Base-by-base conservation (phyloP, 2,888 invertebrate genomes). In the Drosophila prolongata region DNA sequence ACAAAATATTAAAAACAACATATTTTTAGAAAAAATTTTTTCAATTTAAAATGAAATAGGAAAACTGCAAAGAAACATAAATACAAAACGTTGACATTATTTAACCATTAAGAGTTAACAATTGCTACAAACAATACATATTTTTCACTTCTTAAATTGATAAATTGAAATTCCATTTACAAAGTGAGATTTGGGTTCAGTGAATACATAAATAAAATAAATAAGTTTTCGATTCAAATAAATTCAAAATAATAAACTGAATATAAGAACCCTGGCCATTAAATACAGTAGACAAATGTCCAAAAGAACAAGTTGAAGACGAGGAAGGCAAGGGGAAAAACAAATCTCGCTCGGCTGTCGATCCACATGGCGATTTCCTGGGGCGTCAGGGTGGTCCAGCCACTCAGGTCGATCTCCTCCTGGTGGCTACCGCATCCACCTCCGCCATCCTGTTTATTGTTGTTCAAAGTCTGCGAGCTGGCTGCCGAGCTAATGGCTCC, bases 331-430 rank as follows among this genome's bases (percentile, higher is more conserved):
- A 95, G 91, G 0, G 97, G 97, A 91, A 97, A 97, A 2, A 96
- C 93, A 40, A 96, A 93, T 56, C 97, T 94, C 30, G 97, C 96
- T 60, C 97, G 93, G 60, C 79, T 79, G 83, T 97, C 97, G 77
- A 97, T 97, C 96, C 97, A 97, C 57, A 95, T 95, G 75, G 97
- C 96, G 62, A 97, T 96, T 92, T 97, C 96, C 86, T 97, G 97
- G 0, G 97, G 97, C 1, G 97, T 97, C 95, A 97, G 96, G 13
- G 96, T 96, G 52, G 96, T 96, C 95, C 96, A 95, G 30, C 93
- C 92, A 61, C 92, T 76, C 4, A 76, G 70, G 35, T 79, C 77
- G 30, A 84, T 80, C 34, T 76, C 76, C 34, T 78, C 78, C 16
- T 64, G 47, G 27, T 60, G 27, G 47, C 57, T 37, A 4, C 24